Base-by-base conservation (phyloP, 2,888 invertebrate species). In the Lampropteryx suffumata region DNA sequence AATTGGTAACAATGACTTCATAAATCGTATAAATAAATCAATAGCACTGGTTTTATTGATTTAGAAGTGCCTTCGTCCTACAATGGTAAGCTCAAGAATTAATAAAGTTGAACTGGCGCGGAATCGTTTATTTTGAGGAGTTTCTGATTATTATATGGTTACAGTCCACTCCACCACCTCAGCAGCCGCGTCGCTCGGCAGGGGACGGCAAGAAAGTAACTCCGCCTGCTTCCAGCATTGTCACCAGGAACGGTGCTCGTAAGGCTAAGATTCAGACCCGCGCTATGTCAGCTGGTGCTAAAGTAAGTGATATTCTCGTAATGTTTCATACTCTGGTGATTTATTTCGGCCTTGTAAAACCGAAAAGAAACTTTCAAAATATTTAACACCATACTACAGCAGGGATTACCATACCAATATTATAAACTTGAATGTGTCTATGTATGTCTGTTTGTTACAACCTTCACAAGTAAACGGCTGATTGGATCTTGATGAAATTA, bases 261-360 rank as follows among this genome's bases (percentile, higher is more conserved):
- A 92, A 92, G 74, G 91, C 93, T 45, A 93, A 93, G 82, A 92
- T 93, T 41, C 93, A 93, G 73, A 93, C 93, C 26, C 87, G 93
- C 40, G 92, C 93, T 28, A 92, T 92, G 92, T 84, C 91, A 14
- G 91, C 87, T 26, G 80, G 82, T 34, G 79, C 78, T 46, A 91
- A 90, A 75, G 91, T 88, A 73, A 42, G 39, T 32, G 21, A 0
- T 11, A 13, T 3, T 39, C 14, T n/a, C 9, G 11, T 42, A 17
- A 34, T 10, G 26, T 37, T 11, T 24, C 13, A 17, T 1, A 11
- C 17, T 21, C 7, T 12, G 7, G 17, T 8, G 21, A 34, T 34
- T 11, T 1, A 10, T 11, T 29, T 1, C 27, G 2, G 21, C 21
- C 5, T 21, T 21, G 21, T 21, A 6, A 24, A 24, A 24, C 3